phyloP scores from a whole-genome alignment of 2,888 invertebrate genomes.

The Apamea epomidion region DNA sequence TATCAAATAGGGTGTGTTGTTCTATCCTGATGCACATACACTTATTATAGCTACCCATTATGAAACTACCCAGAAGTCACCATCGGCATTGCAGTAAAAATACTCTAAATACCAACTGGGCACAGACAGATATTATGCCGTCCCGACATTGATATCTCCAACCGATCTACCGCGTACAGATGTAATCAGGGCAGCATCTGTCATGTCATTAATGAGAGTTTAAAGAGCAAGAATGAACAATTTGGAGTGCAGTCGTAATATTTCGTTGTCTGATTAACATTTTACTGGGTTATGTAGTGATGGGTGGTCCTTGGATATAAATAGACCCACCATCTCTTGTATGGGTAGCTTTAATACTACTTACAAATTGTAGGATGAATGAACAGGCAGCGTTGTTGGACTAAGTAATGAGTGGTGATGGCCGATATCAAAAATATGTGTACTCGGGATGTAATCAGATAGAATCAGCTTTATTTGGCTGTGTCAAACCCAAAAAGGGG shows the following conservation, averaged over 20 bases:
- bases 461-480: background rate
- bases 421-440: background rate
- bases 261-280: constrained; percentile 56
- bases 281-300: constrained; percentile 13
- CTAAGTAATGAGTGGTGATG: background rate
- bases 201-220: constrained; percentile 63
- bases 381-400: background rate
- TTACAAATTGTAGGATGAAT: background rate
- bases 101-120: constrained; percentile 50
- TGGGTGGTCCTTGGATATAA: constrained; percentile 47
- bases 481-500: background rate
- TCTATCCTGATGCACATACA: background rate
- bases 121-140: constrained; percentile 45
- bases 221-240: constrained; percentile 52
- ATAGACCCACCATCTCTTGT: constrained; percentile 4
- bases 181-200: constrained; percentile 56
- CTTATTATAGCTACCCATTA: background rate
- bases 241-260: constrained; percentile 52
- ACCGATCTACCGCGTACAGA: constrained; percentile 61
- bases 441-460: background rate
- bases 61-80: constrained; percentile 45
- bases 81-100: constrained; percentile 47
- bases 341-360: background rate
- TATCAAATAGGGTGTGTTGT: too few species aligned
- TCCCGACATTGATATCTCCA: constrained; percentile 46